Conservation (phyloP, 2,113 vertebrate species). For the Scytalopus superciliaris region DNA sequence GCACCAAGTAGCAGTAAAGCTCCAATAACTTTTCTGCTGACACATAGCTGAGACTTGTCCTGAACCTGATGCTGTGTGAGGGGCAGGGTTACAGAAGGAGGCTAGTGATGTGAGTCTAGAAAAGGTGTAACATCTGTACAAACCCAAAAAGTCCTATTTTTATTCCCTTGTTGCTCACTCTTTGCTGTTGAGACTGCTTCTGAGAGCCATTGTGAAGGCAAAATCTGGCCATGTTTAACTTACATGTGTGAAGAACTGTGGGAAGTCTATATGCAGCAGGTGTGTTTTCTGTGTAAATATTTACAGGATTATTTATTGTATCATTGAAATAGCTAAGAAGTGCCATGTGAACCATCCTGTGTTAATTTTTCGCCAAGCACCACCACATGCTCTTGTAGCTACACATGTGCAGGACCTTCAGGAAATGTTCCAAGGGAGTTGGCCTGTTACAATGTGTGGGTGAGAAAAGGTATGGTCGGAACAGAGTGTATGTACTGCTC, state of each 20-base stretch:
- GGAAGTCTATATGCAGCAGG: background rate
- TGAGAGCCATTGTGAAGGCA: background rate
- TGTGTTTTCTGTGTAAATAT: background rate
- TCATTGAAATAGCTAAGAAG: background rate
- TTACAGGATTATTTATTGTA: background rate
- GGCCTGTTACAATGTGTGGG: fast-evolving
- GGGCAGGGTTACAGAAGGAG: background rate
- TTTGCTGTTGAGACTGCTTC: background rate
- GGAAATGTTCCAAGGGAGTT: background rate
- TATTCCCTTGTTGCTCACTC: background rate
- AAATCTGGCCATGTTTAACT: background rate
- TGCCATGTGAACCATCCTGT: background rate
- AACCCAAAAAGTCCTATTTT: background rate
- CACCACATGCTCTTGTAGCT: background rate
- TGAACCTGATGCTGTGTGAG: background rate
- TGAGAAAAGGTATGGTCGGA: background rate
- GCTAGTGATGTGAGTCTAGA: fast-evolving
- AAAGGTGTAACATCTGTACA: background rate
- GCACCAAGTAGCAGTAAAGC: background rate
- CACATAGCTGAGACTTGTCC: background rate
- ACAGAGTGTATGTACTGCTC: background rate
- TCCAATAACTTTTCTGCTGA: background rate
- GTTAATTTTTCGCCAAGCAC: background rate
- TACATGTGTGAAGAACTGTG: background rate
- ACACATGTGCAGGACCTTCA: background rate